Evolutionary conservation across 2,888 invertebrate species (phyloP), one percentile per base, ranked within the genome.

Genomic region (Nowickia ferox): DNA sequence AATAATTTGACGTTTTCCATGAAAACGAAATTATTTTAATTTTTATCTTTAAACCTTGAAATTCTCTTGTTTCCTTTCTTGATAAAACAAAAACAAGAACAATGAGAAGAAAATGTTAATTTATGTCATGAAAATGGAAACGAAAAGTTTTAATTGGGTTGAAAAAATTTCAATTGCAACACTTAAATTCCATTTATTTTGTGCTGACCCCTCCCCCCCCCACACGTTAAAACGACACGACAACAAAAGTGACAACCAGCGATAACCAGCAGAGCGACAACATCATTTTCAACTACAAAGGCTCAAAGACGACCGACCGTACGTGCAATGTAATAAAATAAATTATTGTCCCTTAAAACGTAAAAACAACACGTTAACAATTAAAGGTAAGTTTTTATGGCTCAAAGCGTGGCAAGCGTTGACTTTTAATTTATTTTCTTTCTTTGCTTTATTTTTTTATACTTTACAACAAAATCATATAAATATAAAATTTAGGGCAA

Each of bases 111-210:
- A 79, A 63, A 63, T 61, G 68, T 71, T 71, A 78, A 69, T 78
- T 78, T 78, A 55, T 53, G 63, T 10, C 68, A 46, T 19, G n/a
- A 65, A 63, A 57, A 80, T 17, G 13, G 15, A 30, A 75, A 66
- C 42, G 46, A 82, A 82, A 48, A 61, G 42, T 48, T 77, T 71
- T 77, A 83, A 83, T 77, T 83, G 77, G 82, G 42, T 77, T 48
- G 69, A 59, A 76, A 55, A 76, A 63, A 69, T 66, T 75, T 71
- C 71, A 71, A 71, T 75, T 76, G 69, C 42, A 57, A 51, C 55
- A 76, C 76, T 76, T 71, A 57, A 82, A 71, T 51, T 71, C 65
- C 40, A 75, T 57, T 72, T 48, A 38, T 71, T 51, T 30, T 48
- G 59, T 61, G 68, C 55, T 19, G 11, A 11, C 30, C 30, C 6